These are phyloP conservation scores for Tachystola acroxantha DNA, from an alignment of 2,888 invertebrate genomes.

Conservation along the genomic window DNA sequence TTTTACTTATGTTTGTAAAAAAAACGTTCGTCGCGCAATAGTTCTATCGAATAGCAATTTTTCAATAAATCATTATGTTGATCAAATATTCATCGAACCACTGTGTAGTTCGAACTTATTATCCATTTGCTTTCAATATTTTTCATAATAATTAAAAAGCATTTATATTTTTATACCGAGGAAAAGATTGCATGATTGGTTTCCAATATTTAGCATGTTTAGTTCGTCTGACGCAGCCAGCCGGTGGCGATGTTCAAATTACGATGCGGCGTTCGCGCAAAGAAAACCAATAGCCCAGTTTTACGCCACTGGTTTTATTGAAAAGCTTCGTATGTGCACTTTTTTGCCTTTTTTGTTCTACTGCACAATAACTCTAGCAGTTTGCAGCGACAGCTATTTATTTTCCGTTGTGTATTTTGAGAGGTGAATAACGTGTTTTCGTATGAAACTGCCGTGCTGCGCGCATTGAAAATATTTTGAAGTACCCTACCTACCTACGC, in stretches of 20 bases:
- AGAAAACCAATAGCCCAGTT: conserved; percentile 60
- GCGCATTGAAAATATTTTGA: conserved; percentile 1
- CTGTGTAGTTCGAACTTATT: too few relatives aligned
- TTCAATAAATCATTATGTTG: too few relatives aligned
- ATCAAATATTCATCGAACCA: too few relatives aligned
- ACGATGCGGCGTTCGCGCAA: conserved; percentile 30
- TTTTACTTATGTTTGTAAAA: too few relatives aligned
- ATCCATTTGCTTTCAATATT: too few relatives aligned
- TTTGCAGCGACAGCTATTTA: conserved; percentile 28
- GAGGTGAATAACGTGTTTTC: conserved; percentile 8
- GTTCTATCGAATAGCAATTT: too few relatives aligned
- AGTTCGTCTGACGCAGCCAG: conserved; percentile 19
- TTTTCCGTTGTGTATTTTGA: conserved; percentile 26
- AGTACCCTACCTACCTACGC: too few relatives aligned
- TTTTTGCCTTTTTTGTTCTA: conserved; percentile 42
- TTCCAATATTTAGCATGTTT: conserved; percentile 1
- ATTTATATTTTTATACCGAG: too few relatives aligned
- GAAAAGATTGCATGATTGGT: too few relatives aligned
- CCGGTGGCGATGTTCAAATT: conserved; percentile 21
- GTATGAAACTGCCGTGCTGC: neutral
- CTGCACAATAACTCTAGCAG: conserved; percentile 38
- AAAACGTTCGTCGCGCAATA: too few relatives aligned
- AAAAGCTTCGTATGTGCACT: conserved; percentile 45
- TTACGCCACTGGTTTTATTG: conserved; percentile 60
- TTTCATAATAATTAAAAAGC: too few relatives aligned